Conservation (phyloP, 2,888 invertebrate species). For the Lochmaea crataegi region DNA sequence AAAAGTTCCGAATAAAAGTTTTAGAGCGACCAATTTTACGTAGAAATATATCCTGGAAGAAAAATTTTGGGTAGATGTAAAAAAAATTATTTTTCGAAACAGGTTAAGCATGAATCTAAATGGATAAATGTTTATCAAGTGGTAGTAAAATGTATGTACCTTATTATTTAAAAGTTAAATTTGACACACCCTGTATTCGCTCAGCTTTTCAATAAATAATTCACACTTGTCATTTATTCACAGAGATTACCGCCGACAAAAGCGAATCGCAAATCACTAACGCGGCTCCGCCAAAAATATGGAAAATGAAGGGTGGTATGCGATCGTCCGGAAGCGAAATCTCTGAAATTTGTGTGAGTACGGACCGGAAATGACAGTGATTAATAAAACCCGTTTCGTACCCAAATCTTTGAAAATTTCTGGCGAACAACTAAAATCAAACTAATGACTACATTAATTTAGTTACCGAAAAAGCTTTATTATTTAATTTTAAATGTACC, state of each 20-base stretch:
- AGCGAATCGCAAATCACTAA: conserved; percentile 8
- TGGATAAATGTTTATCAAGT: too few relatives aligned
- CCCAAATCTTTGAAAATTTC: conserved; percentile 46
- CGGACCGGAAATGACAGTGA: conserved; percentile 48
- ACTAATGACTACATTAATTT: conserved; percentile 37
- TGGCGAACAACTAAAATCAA: conserved; percentile 34
- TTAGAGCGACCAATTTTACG: too few relatives aligned
- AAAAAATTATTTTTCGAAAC: too few relatives aligned
- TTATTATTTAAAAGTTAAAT: too few relatives aligned
- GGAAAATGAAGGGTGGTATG: conserved; percentile 38
- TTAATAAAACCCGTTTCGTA: conserved; percentile 48
- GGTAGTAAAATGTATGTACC: too few relatives aligned
- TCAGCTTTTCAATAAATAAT: conserved; percentile 8
- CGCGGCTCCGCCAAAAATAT: conserved; percentile 11
- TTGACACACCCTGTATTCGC: not conserved
- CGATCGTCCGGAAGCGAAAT: conserved; percentile 45
- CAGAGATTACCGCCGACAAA: conserved; percentile 12
- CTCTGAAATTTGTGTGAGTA: conserved; percentile 47
- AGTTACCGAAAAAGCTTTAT: conserved; percentile 1
- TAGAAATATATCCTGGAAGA: too few relatives aligned
- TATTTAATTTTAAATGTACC: too few relatives aligned
- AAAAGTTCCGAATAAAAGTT: too few relatives aligned
- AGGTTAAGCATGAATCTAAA: too few relatives aligned
- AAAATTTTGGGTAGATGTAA: too few relatives aligned
- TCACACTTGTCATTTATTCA: conserved; percentile 10